A percentile compares a stretch with the other conserved stretches of the same genome.
phyloP scores from a whole-genome alignment of 2,888 invertebrate genomes.

The Platycnemis pennipes region DNA sequence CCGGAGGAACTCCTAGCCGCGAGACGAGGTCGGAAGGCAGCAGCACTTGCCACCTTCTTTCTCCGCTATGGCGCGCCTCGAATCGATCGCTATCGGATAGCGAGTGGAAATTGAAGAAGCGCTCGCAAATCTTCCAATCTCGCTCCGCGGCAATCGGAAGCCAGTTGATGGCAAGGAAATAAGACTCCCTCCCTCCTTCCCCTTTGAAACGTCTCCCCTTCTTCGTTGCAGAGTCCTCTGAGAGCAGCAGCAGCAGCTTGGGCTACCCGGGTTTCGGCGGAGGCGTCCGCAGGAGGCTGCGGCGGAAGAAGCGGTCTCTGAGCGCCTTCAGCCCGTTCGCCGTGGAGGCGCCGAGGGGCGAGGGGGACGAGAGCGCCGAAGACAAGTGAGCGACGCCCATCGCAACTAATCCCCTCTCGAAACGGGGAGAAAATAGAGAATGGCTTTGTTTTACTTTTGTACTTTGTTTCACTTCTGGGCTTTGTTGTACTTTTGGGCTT shows the following conservation, averaged over 20 bases:
- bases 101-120: slow-evolving; percentile 65
- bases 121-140: not conserved
- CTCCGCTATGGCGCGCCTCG: not conserved
- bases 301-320: not conserved
- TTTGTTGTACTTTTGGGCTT: too few species aligned
- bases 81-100: not conserved
- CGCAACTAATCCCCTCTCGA: too few species aligned
- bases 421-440: too few species aligned
- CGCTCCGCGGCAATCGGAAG: not conserved
- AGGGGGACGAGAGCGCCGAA: slow-evolving; percentile 9
- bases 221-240: slow-evolving; percentile 26
- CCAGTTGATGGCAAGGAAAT: slow-evolving; percentile 7
- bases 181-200: not conserved
- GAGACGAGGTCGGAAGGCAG: too few species aligned
- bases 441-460: too few species aligned
- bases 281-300: not conserved
- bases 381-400: slow-evolving; percentile 1
- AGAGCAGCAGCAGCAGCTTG: not conserved
- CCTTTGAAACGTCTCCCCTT: not conserved
- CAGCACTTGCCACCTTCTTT: too few species aligned
- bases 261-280: not conserved
- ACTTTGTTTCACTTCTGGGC: too few species aligned
- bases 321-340: slow-evolving; percentile 28
- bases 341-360: slow-evolving; percentile 55
- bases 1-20: too few species aligned